Percentiles rank a stretch among this genome's conserved stretches.
Conservation (phyloP, 2,113 vertebrate species). For the Bombycilla garrulus region DNA sequence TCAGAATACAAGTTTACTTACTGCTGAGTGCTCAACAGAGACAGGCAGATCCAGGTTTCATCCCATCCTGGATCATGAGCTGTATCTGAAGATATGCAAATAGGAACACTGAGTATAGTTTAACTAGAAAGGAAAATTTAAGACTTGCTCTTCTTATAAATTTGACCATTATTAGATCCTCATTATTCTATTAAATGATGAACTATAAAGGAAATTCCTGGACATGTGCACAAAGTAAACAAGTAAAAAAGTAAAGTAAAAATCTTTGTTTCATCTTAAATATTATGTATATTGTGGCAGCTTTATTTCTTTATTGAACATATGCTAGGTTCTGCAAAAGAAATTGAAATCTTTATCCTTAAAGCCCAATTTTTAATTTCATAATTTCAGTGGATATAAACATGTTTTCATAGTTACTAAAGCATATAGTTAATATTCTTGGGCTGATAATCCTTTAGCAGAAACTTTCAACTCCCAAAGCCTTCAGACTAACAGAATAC, state of each 20-base stretch:
- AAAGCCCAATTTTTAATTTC: neutral
- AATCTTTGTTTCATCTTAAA: neutral
- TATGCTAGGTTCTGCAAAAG: neutral
- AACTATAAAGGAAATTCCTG: neutral
- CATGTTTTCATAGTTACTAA: neutral
- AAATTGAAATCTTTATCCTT: neutral
- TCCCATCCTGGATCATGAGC: neutral
- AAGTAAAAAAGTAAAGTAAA: neutral
- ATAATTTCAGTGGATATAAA: neutral
- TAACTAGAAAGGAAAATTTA: neutral
- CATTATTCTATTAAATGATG: neutral
- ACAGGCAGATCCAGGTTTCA: neutral
- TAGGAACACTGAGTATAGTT: neutral
- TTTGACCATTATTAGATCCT: neutral
- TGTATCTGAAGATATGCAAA: neutral
- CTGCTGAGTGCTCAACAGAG: neutral
- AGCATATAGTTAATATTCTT: neutral
- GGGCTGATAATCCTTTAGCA: neutral
- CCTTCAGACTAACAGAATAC: neutral
- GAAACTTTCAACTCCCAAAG: neutral
- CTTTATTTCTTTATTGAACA: neutral
- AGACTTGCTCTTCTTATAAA: neutral
- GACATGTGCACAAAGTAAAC: neutral
- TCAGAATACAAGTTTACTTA: neutral
- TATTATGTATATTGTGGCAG: neutral